Evolutionary conservation across 2,113 vertebrate genomes (phyloP).

Genomic region (Pyxicephalus adspersus): DNA sequence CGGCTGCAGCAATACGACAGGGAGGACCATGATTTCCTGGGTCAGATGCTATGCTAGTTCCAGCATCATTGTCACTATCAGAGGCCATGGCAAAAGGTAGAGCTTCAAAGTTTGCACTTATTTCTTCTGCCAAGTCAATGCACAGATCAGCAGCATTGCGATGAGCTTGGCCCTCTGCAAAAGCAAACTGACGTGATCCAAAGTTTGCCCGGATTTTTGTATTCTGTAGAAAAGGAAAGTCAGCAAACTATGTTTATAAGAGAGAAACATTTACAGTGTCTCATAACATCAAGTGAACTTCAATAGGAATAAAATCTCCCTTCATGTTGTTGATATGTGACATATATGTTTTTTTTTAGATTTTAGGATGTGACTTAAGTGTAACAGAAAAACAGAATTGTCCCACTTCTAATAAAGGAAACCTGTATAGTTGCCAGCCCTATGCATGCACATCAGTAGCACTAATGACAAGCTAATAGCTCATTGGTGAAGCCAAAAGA

Average conservation of each 20-base stretch:
- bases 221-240: conserved; percentile 75
- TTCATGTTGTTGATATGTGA: too few species aligned
- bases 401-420: too few species aligned
- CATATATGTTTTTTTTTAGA: too few species aligned
- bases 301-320: too few species aligned
- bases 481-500: too few species aligned
- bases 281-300: not conserved
- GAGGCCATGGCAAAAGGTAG: conserved; percentile 98
- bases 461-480: too few species aligned
- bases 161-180: conserved; percentile 94
- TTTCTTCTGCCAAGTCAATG: conserved; percentile 94
- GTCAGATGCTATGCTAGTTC: conserved; percentile 93
- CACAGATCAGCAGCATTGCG: conserved; percentile 94
- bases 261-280: not conserved
- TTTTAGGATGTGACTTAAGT: too few species aligned
- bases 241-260: not conserved
- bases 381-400: not conserved
- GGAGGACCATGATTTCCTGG: conserved; percentile 91
- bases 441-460: too few species aligned
- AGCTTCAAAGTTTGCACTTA: conserved; percentile 97
- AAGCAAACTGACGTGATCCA: conserved; percentile 89
- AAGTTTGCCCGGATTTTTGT: conserved; percentile 97
- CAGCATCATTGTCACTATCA: conserved; percentile 95
- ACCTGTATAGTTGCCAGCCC: too few species aligned
- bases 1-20: conserved; percentile 90